Evolutionary conservation across 2,888 invertebrate genomes (phyloP).

Genomic region (Platynereis dumerilii): DNA sequence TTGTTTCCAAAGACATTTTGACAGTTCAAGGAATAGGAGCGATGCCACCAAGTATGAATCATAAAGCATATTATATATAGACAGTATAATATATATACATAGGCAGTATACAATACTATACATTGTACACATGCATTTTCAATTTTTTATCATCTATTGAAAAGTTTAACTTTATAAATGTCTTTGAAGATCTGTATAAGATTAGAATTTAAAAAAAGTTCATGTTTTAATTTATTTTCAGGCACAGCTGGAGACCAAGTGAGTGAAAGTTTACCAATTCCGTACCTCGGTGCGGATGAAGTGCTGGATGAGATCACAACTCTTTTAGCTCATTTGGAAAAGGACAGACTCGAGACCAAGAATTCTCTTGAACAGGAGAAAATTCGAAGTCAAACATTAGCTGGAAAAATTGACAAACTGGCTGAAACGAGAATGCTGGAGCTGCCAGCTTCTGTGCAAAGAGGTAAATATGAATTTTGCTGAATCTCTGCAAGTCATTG

Average conservation of each 20-base stretch:
- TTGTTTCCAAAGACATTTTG: too few species aligned
- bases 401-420: conserved; percentile 50
- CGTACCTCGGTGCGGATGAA: conserved; percentile 58
- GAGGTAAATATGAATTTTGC: conserved; percentile 42
- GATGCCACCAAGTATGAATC: too few species aligned
- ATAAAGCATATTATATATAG: too few species aligned
- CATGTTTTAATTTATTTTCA: conserved; percentile 1
- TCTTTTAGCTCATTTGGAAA: conserved; percentile 57
- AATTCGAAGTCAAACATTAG: conserved; percentile 44
- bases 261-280: conserved; percentile 30
- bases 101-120: too few species aligned
- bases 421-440: conserved; percentile 48
- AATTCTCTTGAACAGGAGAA: conserved; percentile 45
- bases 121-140: too few species aligned
- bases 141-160: too few species aligned
- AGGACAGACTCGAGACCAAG: conserved; percentile 51
- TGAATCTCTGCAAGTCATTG: too few species aligned
- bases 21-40: too few species aligned
- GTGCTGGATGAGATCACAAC: conserved; percentile 59
- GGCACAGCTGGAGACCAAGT: background rate
- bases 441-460: conserved; percentile 56
- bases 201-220: background rate
- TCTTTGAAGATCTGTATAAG: background rate
- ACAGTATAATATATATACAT: too few species aligned
- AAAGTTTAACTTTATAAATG: too few species aligned